Evolutionary conservation across 1,140 invertebrate genomes (phyloP).

Genomic region (Solenopsis invicta): DNA sequence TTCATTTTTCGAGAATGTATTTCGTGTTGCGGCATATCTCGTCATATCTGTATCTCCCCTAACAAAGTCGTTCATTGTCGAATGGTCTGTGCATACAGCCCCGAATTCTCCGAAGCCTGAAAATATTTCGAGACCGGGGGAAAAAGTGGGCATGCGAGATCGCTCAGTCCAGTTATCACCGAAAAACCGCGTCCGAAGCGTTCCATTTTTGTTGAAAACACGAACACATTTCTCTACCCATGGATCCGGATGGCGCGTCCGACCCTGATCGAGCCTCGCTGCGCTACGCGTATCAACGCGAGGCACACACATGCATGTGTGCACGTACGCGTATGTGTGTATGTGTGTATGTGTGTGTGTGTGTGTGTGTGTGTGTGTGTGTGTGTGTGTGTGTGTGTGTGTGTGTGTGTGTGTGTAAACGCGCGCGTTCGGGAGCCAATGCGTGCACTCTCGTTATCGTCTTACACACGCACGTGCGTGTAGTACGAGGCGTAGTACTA

Average conservation of each 20-base stretch:
- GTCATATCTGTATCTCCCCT: neutral
- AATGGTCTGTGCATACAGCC: neutral
- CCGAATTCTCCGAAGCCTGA: neutral
- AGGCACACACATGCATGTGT: neutral
- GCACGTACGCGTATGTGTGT: neutral
- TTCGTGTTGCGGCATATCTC: neutral
- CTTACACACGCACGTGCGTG: slow-evolving; percentile 84
- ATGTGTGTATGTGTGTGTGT: slow-evolving; percentile 17
- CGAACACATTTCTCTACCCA: neutral
- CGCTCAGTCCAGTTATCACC: neutral
- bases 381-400: slow-evolving; percentile 15
- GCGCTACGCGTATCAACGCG: slow-evolving; percentile 53
- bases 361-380: slow-evolving; percentile 20
- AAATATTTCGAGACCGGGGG: neutral
- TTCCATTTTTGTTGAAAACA: neutral
- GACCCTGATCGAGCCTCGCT: slow-evolving; percentile 69
- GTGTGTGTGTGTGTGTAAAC: slow-evolving; percentile 9
- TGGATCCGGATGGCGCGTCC: slow-evolving; percentile 42
- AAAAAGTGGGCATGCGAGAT: neutral
- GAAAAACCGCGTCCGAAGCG: neutral
- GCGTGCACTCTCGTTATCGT: slow-evolving; percentile 81
- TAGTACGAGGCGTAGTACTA: slow-evolving; percentile 85
- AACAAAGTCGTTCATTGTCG: slow-evolving; percentile 6
- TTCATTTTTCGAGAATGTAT: neutral
- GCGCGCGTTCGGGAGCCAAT: slow-evolving; percentile 67